These are phyloP conservation scores for Crenichthys baileyi DNA, from an alignment of 2,797 vertebrate species.

Conservation along the genomic window DNA sequence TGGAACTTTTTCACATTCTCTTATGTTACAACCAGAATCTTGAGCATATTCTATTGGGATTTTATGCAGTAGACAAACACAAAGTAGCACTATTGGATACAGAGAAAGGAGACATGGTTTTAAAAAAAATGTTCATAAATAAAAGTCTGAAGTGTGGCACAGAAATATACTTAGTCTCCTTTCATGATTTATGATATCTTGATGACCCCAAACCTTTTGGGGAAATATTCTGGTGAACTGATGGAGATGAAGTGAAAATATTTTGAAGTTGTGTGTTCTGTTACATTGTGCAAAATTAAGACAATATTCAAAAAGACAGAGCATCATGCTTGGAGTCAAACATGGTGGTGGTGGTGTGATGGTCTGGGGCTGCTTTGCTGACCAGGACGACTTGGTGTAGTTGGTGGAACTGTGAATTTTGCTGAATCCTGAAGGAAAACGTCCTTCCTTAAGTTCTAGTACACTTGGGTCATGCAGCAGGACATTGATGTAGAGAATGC, in stretches of 20 bases:
- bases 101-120: background rate
- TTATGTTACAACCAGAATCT: background rate
- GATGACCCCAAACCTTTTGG: too few relatives aligned
- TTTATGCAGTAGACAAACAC: background rate
- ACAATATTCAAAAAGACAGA: too few relatives aligned
- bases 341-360: too few relatives aligned
- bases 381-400: background rate
- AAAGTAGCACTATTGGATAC: background rate
- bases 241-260: too few relatives aligned
- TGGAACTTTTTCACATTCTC: background rate
- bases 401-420: background rate
- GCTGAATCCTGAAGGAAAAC: background rate
- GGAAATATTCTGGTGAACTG: too few relatives aligned
- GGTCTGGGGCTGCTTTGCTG: too few relatives aligned
- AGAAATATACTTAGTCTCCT: background rate
- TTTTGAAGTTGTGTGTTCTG: too few relatives aligned
- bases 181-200: background rate
- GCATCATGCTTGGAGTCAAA: too few relatives aligned
- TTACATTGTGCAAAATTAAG: too few relatives aligned
- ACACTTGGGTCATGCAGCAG: background rate
- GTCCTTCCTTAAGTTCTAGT: background rate
- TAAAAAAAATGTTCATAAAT: background rate
- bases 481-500: background rate
- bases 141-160: background rate
- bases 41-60: background rate